Percentiles rank a stretch among this genome's conserved stretches.
Evolutionary conservation across 2,888 invertebrate species (phyloP).

Genomic region (Neria commutata): DNA sequence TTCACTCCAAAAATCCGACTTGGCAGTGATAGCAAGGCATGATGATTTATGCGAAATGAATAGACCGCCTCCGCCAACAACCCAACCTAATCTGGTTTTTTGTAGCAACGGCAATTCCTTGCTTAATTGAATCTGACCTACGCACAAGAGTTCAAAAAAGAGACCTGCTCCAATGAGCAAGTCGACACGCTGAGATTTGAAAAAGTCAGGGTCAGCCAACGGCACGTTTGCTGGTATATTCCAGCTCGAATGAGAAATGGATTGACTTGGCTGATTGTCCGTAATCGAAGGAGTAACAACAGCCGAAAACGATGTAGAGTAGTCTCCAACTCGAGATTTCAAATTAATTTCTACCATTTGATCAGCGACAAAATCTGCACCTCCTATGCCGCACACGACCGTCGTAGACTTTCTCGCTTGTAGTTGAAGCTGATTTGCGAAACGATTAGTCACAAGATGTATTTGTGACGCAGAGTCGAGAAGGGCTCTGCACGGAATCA

Average conservation of each 20-base stretch:
- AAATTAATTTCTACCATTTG: conserved; percentile 11
- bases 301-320: not conserved
- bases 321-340: conserved; percentile 3
- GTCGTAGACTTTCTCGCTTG: conserved; percentile 3
- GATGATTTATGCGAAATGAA: not conserved
- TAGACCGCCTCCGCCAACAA: conserved; percentile 23
- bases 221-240: conserved; percentile 17
- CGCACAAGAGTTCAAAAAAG: conserved; percentile 21
- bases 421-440: conserved; percentile 18
- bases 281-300: conserved; percentile 5
- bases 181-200: conserved; percentile 11
- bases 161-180: conserved; percentile 16
- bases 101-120: conserved; percentile 21
- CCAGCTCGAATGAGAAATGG: conserved; percentile 15
- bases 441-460: conserved; percentile 6
- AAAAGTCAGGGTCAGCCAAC: conserved; percentile 20
- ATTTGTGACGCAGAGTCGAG: conserved; percentile 18
- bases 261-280: conserved; percentile 6
- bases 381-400: conserved; percentile 21
- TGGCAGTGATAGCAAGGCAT: not conserved
- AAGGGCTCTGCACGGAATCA: conserved; percentile 8
- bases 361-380: conserved; percentile 13
- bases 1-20: too few relatives aligned
- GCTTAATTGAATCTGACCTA: conserved; percentile 17
- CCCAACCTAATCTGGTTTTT: conserved; percentile 30